Evolutionary conservation across 2,113 vertebrate species (phyloP).

Genomic region (Osmerus mordax): DNA sequence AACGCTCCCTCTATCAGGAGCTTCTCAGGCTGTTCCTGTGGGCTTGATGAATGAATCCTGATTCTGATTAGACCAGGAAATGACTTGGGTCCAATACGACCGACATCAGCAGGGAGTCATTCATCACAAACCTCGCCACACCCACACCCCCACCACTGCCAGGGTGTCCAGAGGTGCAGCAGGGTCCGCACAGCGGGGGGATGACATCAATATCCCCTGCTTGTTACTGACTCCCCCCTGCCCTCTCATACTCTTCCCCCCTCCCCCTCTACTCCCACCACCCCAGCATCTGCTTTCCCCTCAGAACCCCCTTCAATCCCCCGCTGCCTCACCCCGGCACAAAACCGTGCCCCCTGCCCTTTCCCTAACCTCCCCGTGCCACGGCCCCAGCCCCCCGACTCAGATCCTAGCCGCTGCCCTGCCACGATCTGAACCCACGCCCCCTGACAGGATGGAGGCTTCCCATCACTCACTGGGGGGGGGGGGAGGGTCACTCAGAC

Average conservation of each 20-base stretch:
- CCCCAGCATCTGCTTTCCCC: slow-evolving; percentile 25
- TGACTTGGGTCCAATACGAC: slow-evolving; percentile 48
- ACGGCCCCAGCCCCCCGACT: slow-evolving; percentile 24
- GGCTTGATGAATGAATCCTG: slow-evolving; percentile 48
- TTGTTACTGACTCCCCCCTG: slow-evolving; percentile 18
- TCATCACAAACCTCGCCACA: neutral
- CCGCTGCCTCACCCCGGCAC: no score
- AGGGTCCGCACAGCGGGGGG: slow-evolving; percentile 27
- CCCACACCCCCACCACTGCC: neutral
- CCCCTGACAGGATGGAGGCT: slow-evolving; percentile 35
- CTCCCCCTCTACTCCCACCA: slow-evolving; percentile 31
- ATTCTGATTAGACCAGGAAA: slow-evolving; percentile 57
- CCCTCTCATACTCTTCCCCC: slow-evolving; percentile 30
- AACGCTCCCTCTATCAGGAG: neutral
- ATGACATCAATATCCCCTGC: slow-evolving; percentile 37
- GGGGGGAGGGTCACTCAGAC: slow-evolving; percentile 31
- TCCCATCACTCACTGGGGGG: slow-evolving; percentile 46
- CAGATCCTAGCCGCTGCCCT: slow-evolving; percentile 30
- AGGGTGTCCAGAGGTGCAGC: slow-evolving; percentile 30
- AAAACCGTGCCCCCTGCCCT: neutral
- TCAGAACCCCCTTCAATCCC: neutral
- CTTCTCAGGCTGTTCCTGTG: slow-evolving; percentile 12
- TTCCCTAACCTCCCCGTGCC: slow-evolving; percentile 5
- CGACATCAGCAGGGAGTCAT: neutral
- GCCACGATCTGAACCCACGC: slow-evolving; percentile 31